Evolutionary conservation across 2,113 vertebrate species (phyloP).

Genomic region (Etheostoma cragini): DNA sequence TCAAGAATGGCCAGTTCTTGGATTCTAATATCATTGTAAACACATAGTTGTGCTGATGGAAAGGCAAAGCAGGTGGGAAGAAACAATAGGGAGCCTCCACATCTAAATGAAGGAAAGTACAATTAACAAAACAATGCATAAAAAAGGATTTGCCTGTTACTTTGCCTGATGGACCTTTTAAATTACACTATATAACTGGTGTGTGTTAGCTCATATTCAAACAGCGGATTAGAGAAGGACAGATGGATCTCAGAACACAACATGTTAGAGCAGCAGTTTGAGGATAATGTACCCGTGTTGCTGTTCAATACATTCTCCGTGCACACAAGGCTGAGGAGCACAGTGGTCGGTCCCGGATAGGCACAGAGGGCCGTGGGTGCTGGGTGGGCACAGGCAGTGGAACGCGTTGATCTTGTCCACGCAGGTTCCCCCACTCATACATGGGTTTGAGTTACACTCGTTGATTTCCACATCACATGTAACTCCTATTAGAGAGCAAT

Average conservation of each 20-base stretch:
- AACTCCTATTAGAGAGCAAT: slow-evolving; percentile 77
- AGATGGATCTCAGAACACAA: background rate
- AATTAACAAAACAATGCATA: background rate
- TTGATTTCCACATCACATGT: slow-evolving; percentile 90
- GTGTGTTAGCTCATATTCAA: background rate
- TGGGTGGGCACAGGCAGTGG: slow-evolving; percentile 88
- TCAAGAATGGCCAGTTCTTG: background rate
- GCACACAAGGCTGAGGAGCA: slow-evolving; percentile 87
- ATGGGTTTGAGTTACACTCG: slow-evolving; percentile 92
- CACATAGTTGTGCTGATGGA: background rate
- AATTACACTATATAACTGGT: background rate
- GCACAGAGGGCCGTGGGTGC: slow-evolving; percentile 89
- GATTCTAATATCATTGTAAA: background rate
- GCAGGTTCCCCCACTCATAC: slow-evolving; percentile 91
- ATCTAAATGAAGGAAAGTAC: background rate
- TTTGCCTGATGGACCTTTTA: background rate
- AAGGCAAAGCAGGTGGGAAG: background rate
- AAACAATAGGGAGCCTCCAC: background rate
- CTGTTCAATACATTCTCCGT: slow-evolving; percentile 89
- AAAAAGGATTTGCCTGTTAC: background rate
- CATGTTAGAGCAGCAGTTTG: background rate
- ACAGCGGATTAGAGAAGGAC: background rate
- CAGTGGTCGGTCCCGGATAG: slow-evolving; percentile 91
- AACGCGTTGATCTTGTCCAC: slow-evolving; percentile 90
- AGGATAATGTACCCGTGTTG: slow-evolving; percentile 82